Percentiles rank a stretch among this genome's conserved stretches.
Evolutionary conservation across 1,140 invertebrate species (phyloP).

Genomic region (Forficula auricularia): DNA sequence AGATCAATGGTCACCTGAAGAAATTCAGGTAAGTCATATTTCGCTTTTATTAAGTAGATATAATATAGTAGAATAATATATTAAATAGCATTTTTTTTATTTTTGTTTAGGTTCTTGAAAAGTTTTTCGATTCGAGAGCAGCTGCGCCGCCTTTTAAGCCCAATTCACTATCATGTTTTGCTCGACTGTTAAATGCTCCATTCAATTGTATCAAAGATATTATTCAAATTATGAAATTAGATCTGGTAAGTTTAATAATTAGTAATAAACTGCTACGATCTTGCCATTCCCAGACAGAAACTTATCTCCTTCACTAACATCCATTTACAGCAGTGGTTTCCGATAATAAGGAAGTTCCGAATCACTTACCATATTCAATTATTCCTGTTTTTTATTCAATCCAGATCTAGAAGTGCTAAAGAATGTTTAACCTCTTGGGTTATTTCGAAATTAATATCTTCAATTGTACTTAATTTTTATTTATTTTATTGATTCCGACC

Average conservation of each 20-base stretch:
- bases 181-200: slow-evolving; percentile 61
- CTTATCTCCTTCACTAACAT: too few species aligned
- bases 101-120: slow-evolving; percentile 56
- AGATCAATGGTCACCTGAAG: slow-evolving; percentile 71
- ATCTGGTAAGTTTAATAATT: slow-evolving; percentile 33
- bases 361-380: too few species aligned
- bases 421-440: too few species aligned
- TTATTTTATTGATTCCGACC: too few species aligned
- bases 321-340: too few species aligned
- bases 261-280: not conserved
- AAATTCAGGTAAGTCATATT: slow-evolving; percentile 49
- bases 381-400: too few species aligned
- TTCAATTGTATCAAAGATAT: slow-evolving; percentile 77
- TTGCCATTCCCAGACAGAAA: too few species aligned
- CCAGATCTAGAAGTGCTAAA: too few species aligned
- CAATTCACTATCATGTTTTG: slow-evolving; percentile 67
- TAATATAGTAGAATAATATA: slow-evolving; percentile 1
- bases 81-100: slow-evolving; percentile 3
- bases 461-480: too few species aligned
- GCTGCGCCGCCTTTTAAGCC: slow-evolving; percentile 75
- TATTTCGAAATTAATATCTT: too few species aligned
- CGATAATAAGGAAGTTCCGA: too few species aligned
- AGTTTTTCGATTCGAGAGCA: slow-evolving; percentile 80
- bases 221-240: slow-evolving; percentile 71
- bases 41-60: not conserved